These are phyloP conservation scores for Apodemus agrarius DNA, from an alignment of 2,797 vertebrate species.

Conservation along the genomic window DNA sequence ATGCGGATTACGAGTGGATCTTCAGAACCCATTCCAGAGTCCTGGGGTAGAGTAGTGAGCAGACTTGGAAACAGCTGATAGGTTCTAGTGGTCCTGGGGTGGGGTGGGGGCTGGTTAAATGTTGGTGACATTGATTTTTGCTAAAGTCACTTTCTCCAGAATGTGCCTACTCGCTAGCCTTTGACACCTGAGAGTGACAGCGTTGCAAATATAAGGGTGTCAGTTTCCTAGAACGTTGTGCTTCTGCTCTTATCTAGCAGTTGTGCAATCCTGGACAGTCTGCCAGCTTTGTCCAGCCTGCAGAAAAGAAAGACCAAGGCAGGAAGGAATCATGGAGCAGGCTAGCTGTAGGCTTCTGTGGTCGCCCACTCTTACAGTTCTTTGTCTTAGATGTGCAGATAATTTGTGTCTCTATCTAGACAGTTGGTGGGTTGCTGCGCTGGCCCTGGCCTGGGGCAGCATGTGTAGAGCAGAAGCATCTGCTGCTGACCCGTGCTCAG, in stretches of 20 bases:
- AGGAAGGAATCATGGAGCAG: neutral
- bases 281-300: neutral
- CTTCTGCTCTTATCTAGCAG: neutral
- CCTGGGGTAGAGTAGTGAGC: neutral
- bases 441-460: neutral
- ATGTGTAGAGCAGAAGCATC: neutral
- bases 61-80: neutral
- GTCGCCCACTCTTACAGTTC: neutral
- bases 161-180: neutral
- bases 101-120: neutral
- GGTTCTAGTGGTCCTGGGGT: neutral
- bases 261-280: neutral
- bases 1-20: conserved; percentile 11
- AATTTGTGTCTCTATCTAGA: neutral
- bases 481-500: neutral
- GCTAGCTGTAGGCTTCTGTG: neutral
- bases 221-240: conserved; percentile 1
- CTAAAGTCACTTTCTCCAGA: conserved; percentile 47
- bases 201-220: neutral
- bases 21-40: neutral
- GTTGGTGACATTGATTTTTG: conserved; percentile 29
- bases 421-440: neutral
- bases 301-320: neutral
- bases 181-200: conserved; percentile 19
- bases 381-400: neutral